phyloP scores from a whole-genome alignment of 2,797 vertebrate species.

The Merluccius polli region DNA sequence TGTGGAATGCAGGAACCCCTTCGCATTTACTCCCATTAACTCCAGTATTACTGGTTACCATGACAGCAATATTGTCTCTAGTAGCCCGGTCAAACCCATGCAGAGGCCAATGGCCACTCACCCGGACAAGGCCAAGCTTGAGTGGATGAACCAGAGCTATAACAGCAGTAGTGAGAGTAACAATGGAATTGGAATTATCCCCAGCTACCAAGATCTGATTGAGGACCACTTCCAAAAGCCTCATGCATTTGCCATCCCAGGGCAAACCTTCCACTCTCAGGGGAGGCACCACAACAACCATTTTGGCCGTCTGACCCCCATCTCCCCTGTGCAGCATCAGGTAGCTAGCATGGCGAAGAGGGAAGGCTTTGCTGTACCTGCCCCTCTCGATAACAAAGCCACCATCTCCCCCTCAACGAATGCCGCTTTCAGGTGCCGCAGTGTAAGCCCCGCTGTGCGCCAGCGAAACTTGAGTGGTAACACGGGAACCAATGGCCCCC shows the following conservation, averaged over 20 bases:
- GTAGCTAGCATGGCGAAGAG: constrained; percentile 78
- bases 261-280: constrained; percentile 82
- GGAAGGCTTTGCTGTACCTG: constrained; percentile 95
- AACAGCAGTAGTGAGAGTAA: constrained; percentile 69
- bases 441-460: constrained; percentile 94
- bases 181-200: constrained; percentile 81
- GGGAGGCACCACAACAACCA: constrained; percentile 83
- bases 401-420: constrained; percentile 64
- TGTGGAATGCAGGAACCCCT: constrained; percentile 95
- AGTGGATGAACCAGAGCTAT: constrained; percentile 96
- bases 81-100: constrained; percentile 97
- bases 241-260: constrained; percentile 92
- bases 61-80: constrained; percentile 87
- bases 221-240: constrained; percentile 97
- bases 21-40: constrained; percentile 97
- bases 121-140: constrained; percentile 92
- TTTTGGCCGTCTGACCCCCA: constrained; percentile 88
- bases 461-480: constrained; percentile 88
- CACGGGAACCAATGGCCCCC: constrained; percentile 71
- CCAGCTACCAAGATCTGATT: constrained; percentile 89
- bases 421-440: constrained; percentile 87
- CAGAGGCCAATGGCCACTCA: constrained; percentile 97
- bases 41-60: constrained; percentile 89
- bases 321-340: constrained; percentile 92
- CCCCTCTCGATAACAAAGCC: constrained; percentile 91